These are phyloP conservation scores for Malachius bipustulatus DNA, from an alignment of 2,888 invertebrate species.

Conservation along the genomic window DNA sequence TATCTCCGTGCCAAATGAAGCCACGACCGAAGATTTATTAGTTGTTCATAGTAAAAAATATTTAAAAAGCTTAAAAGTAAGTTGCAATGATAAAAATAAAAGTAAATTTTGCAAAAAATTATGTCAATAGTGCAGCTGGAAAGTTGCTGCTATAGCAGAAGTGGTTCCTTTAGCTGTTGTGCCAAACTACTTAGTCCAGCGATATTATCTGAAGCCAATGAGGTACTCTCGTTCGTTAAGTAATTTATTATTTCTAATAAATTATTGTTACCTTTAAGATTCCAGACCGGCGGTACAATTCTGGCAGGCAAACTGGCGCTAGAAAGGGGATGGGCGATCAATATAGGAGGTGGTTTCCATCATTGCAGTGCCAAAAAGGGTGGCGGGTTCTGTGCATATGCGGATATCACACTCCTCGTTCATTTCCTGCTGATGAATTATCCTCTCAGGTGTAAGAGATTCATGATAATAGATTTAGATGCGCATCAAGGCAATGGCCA, in stretches of 20 bases:
- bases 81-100: slow-evolving; percentile 18
- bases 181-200: slow-evolving; percentile 67
- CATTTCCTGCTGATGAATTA: slow-evolving; percentile 49
- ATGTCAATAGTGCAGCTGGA: slow-evolving; percentile 65
- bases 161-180: slow-evolving; percentile 59
- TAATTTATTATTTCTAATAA: neutral
- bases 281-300: slow-evolving; percentile 73
- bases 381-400: slow-evolving; percentile 84
- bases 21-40: slow-evolving; percentile 57
- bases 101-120: slow-evolving; percentile 2
- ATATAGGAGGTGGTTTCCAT: slow-evolving; percentile 86
- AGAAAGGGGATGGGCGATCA: slow-evolving; percentile 78
- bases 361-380: slow-evolving; percentile 68
- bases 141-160: slow-evolving; percentile 71
- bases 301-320: slow-evolving; percentile 72
- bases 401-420: slow-evolving; percentile 73
- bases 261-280: slow-evolving; percentile 36
- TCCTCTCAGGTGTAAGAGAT: slow-evolving; percentile 35
- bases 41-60: slow-evolving; percentile 66
- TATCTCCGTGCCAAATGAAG: slow-evolving; percentile 58
- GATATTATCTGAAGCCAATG: slow-evolving; percentile 65
- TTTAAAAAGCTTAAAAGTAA: slow-evolving; percentile 59
- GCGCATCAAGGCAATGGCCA: slow-evolving; percentile 92
- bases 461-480: slow-evolving; percentile 84
- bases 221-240: slow-evolving; percentile 38